phyloP scores from a whole-genome alignment of 2,113 vertebrate species.

The Pygathrix nemaeus region DNA sequence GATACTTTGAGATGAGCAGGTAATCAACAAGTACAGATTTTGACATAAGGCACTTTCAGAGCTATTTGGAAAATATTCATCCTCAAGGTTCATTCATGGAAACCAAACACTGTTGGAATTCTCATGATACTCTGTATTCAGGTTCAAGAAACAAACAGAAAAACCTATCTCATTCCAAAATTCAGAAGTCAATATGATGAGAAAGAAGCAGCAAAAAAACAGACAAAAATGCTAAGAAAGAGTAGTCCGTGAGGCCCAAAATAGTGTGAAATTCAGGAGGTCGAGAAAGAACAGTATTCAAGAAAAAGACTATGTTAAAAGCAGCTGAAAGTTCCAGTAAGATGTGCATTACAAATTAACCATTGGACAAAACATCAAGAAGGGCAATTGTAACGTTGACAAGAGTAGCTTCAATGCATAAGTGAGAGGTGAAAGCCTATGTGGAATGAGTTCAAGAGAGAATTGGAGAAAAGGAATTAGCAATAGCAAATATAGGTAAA shows the following conservation, averaged over 20 bases:
- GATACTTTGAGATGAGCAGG: slow-evolving; percentile 57
- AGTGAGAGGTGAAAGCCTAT: background rate
- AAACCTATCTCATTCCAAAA: background rate
- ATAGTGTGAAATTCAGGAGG: background rate
- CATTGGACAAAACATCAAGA: background rate
- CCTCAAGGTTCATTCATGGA: background rate
- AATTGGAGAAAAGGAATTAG: background rate
- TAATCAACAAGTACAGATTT: slow-evolving; percentile 64
- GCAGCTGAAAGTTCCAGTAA: background rate
- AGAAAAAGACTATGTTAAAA: background rate
- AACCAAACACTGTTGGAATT: slow-evolving; percentile 37
- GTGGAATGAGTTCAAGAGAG: background rate
- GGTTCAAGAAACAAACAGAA: background rate
- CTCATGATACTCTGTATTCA: background rate
- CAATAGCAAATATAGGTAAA: background rate
- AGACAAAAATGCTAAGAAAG: background rate
- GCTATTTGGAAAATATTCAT: slow-evolving; percentile 64
- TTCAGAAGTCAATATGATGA: background rate
- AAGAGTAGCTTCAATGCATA: background rate
- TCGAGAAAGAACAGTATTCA: background rate
- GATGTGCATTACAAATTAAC: background rate
- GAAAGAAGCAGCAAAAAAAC: background rate
- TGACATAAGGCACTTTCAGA: slow-evolving; percentile 59
- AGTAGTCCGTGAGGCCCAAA: background rate
- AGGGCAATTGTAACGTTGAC: background rate